Evolutionary conservation across 2,797 vertebrate species (phyloP).

Genomic region (Todus mexicanus): DNA sequence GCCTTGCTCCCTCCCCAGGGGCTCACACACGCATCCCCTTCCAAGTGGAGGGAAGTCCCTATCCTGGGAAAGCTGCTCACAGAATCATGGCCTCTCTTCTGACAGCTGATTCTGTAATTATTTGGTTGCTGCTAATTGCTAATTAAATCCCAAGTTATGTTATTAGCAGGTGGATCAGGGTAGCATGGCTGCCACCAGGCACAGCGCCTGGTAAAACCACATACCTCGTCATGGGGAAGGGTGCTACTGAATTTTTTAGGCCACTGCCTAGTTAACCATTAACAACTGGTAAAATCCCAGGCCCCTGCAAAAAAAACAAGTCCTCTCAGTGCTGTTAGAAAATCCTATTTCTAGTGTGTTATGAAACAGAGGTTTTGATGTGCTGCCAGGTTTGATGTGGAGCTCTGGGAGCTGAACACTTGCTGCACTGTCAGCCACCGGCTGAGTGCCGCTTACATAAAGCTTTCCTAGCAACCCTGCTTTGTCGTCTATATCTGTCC

Average conservation of each 20-base stretch:
- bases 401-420: slow-evolving; percentile 69
- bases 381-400: slow-evolving; percentile 76
- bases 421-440: slow-evolving; percentile 58
- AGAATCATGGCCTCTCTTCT: background rate
- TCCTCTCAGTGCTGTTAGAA: slow-evolving; percentile 67
- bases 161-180: slow-evolving; percentile 19
- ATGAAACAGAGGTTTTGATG: slow-evolving; percentile 80
- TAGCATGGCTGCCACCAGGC: background rate
- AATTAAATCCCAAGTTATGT: slow-evolving; percentile 50
- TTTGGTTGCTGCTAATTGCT: slow-evolving; percentile 64
- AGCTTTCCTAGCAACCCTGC: slow-evolving; percentile 67
- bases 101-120: slow-evolving; percentile 33
- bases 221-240: background rate
- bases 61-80: background rate
- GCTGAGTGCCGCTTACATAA: slow-evolving; percentile 71
- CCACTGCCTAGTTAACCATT: slow-evolving; percentile 58
- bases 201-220: background rate
- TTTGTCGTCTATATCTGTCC: background rate
- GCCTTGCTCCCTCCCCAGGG: fast-evolving
- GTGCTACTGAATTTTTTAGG: background rate
- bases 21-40: fast-evolving
- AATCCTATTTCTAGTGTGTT: slow-evolving; percentile 77
- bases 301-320: slow-evolving; percentile 29
- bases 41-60: background rate
- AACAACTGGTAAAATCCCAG: slow-evolving; percentile 67